These are phyloP conservation scores for Hipparchia semele DNA, from an alignment of 2,888 invertebrate genomes.

Conservation along the genomic window DNA sequence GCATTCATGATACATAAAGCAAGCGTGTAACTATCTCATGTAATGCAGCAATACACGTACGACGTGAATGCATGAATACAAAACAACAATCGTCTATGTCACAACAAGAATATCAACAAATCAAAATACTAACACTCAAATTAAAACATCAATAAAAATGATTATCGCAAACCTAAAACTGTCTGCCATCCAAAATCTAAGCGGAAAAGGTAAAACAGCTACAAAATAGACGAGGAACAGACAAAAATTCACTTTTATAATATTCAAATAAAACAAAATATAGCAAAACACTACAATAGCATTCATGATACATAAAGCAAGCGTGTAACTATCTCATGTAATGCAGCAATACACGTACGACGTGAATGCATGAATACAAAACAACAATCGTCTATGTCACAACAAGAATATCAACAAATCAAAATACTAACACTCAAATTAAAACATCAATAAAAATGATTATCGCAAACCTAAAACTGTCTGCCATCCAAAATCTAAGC, in stretches of 20 bases:
- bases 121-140: no score
- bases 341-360: not conserved
- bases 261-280: not conserved
- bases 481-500: no score
- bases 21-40: not conserved
- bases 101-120: slow-evolving; percentile 38
- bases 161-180: no score
- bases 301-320: not conserved
- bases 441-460: no score
- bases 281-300: not conserved
- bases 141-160: no score
- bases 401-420: slow-evolving; percentile 38
- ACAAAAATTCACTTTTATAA: no score
- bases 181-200: no score
- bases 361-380: slow-evolving; percentile 33
- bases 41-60: not conserved
- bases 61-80: slow-evolving; percentile 33
- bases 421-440: no score
- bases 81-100: slow-evolving; percentile 23
- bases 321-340: not conserved
- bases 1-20: not conserved
- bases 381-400: slow-evolving; percentile 27
- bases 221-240: no score
- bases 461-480: no score
- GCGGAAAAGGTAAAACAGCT: no score